Evolutionary conservation across 64 coral and sea anemone genomes (phyloP), one percentile per base, ranked within the genome.

Genomic region (Pachyseris speciosa): DNA sequence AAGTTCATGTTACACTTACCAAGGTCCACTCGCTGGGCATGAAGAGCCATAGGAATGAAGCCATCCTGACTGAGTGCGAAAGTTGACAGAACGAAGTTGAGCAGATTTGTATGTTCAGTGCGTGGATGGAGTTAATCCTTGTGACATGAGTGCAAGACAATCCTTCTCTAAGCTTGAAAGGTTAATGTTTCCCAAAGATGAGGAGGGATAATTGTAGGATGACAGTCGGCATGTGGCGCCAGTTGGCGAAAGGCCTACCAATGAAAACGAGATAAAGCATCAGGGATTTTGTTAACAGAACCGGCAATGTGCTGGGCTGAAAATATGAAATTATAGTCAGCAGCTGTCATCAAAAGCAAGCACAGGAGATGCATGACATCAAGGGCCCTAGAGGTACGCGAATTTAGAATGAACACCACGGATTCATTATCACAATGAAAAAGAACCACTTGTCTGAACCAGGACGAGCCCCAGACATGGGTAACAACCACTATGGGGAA

Each of bases 201-300:
- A 20, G 24, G 34, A 9, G 41, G 74, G 37, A 78, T 78, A 9
- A 43, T 9, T 28, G 43, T 78, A 78, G 74, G 74, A 20, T 3
- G n/a, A 13, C 2, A 10, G 12, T 28, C 15, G 45, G 38, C 74
- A 11, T 43, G 41, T n/a, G 41, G 74, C 9, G 43, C 41, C 32
- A 78, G 37, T 20, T 42, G 37, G 10, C 11, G 37, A 41, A 77
- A 77, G 32, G 40, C 37, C 73, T 77, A 37, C 73, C 73, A 77
- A 77, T 77, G 42, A 77, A 77, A 77, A 44, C 39, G 73, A 77
- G 73, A 77, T 9, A 77, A 41, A 20, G 73, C 73, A 49, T 77
- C 73, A 77, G 73, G 30, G 40, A 45, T 49, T 9, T 10, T 27
- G 40, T 83, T 83, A 24, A 61, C 78, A 53, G 39, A 28, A 41